Conservation (phyloP, 2,113 vertebrate species). For the Propithecus coquereli region DNA sequence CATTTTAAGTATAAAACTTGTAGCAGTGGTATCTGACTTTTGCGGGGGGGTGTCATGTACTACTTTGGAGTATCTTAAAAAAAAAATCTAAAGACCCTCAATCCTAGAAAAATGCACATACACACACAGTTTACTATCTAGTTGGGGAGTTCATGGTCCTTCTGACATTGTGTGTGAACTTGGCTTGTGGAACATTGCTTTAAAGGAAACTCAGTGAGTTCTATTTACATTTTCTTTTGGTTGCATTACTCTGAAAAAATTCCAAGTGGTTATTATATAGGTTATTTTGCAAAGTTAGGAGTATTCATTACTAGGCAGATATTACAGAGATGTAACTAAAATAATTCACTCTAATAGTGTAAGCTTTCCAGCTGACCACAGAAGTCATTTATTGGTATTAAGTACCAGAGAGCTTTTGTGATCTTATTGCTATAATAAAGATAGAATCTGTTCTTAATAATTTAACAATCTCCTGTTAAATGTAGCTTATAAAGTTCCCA, state of each 20-base stretch:
- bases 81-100: neutral
- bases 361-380: constrained; percentile 22
- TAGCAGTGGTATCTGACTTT: neutral
- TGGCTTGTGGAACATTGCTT: neutral
- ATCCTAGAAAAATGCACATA: neutral
- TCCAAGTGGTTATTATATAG: neutral
- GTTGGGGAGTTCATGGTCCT: neutral
- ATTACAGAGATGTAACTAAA: neutral
- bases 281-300: constrained; percentile 5
- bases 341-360: neutral
- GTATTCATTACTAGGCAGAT: neutral
- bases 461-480: neutral
- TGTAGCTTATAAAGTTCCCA: neutral
- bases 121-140: neutral
- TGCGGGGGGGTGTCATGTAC: neutral
- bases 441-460: constrained; percentile 27
- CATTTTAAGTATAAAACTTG: neutral
- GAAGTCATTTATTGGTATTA: neutral
- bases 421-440: constrained; percentile 14
- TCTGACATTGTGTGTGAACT: neutral
- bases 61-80: neutral
- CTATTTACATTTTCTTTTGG: constrained; percentile 33
- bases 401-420: neutral
- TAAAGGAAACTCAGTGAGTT: constrained; percentile 7
- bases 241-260: constrained; percentile 7